phyloP scores from a whole-genome alignment of 1,140 invertebrate species.

The Mizuhopecten yessoensis region DNA sequence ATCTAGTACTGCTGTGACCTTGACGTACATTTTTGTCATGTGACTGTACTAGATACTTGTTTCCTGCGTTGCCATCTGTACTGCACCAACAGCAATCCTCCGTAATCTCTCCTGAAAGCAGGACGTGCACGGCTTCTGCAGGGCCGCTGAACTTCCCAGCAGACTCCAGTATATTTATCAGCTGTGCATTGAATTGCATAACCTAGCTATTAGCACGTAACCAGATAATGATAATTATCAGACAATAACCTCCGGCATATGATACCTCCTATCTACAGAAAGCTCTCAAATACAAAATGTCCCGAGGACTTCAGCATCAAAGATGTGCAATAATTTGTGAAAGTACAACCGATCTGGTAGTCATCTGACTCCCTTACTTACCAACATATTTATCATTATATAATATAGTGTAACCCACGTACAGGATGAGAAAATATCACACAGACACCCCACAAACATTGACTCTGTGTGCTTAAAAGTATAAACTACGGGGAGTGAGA shows the following conservation, averaged over 20 bases:
- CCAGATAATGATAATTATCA: slow-evolving; percentile 10
- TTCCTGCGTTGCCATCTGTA: background rate
- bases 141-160: background rate
- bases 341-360: background rate
- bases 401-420: background rate
- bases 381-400: background rate
- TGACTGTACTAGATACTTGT: background rate
- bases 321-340: background rate
- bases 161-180: background rate
- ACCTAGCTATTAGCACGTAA: background rate
- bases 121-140: background rate
- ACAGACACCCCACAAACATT: too few relatives aligned
- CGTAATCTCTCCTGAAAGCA: background rate
- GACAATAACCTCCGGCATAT: background rate
- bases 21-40: too few relatives aligned
- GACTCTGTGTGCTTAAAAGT: too few relatives aligned
- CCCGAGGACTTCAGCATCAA: background rate
- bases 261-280: background rate
- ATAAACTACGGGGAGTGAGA: too few relatives aligned
- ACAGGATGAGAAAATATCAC: background rate
- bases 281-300: background rate
- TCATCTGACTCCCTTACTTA: background rate
- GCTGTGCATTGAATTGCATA: slow-evolving; percentile 25
- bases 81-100: background rate
- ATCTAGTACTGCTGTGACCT: too few relatives aligned